These are phyloP conservation scores for Astreopora myriophthalma DNA, from an alignment of 64 coral and sea anemone genomes.

Conservation along the genomic window DNA sequence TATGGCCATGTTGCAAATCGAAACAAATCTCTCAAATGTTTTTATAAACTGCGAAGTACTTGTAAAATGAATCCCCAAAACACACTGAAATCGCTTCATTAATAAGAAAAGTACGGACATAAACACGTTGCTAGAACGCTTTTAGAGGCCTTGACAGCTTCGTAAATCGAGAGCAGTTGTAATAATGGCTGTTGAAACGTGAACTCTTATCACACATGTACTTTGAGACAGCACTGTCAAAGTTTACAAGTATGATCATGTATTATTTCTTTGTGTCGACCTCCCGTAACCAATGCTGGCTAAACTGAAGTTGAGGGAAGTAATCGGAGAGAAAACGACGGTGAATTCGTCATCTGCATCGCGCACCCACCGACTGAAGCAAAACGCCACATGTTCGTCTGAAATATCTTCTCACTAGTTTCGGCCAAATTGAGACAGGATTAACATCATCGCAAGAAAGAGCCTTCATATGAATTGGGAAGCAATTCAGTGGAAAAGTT, in stretches of 20 bases:
- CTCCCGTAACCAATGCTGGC: background rate
- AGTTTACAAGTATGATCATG: constrained; percentile 10
- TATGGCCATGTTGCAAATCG: background rate
- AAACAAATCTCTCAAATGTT: constrained; percentile 37
- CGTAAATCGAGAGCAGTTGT: constrained; percentile 35
- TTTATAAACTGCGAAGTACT: background rate
- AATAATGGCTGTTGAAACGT: constrained; percentile 45
- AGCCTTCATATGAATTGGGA: background rate
- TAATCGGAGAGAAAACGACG: background rate
- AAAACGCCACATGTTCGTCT: background rate
- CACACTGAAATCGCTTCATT: background rate
- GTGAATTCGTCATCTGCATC: background rate
- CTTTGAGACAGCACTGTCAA: constrained; percentile 36
- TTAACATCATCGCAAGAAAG: background rate
- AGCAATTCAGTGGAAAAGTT: background rate
- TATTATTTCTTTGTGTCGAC: constrained; percentile 36
- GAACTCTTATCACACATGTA: constrained; percentile 51
- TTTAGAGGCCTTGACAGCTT: constrained; percentile 41
- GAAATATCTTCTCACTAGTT: background rate
- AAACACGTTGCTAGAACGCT: constrained; percentile 42
- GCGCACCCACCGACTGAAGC: background rate
- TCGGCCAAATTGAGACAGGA: background rate
- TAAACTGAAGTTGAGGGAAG: background rate
- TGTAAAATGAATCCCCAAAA: background rate
- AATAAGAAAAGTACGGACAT: background rate